Conservation (phyloP, 2,113 vertebrate genomes). For the Myocastor coypus region DNA sequence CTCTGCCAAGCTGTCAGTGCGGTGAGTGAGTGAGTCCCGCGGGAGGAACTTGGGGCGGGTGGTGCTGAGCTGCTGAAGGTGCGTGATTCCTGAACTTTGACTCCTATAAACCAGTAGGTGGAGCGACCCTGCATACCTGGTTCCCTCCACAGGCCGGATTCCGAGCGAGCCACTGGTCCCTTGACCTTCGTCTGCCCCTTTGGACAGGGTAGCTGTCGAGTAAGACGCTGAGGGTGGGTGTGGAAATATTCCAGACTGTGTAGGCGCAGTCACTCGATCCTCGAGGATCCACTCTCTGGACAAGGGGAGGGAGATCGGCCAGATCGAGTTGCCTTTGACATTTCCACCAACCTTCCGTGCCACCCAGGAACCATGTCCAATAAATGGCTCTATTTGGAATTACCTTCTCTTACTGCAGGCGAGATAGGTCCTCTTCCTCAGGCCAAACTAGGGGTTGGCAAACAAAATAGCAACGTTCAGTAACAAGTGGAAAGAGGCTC, state of each 20-base stretch:
- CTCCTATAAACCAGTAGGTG: not conserved
- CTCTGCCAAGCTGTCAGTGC: slow-evolving; percentile 44
- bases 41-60: not conserved
- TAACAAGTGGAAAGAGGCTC: not conserved
- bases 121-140: slow-evolving; percentile 40
- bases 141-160: not conserved
- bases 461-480: slow-evolving; percentile 51
- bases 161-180: not conserved
- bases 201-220: not conserved
- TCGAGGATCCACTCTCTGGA: not conserved
- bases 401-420: not conserved
- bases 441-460: not conserved
- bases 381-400: slow-evolving; percentile 35
- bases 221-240: not conserved
- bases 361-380: slow-evolving; percentile 5
- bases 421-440: slow-evolving; percentile 5
- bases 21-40: slow-evolving; percentile 72
- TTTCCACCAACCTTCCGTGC: slow-evolving; percentile 50
- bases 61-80: not conserved
- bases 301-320: slow-evolving; percentile 45
- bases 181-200: slow-evolving; percentile 62
- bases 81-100: slow-evolving; percentile 56
- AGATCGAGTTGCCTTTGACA: slow-evolving; percentile 78
- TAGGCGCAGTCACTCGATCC: slow-evolving; percentile 60
- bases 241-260: slow-evolving; percentile 47